A percentile compares a stretch with the other conserved stretches of the same genome.
These are phyloP conservation scores for Eleutherodactylus coqui DNA, from an alignment of 2,797 vertebrate genomes.

Conservation along the genomic window DNA sequence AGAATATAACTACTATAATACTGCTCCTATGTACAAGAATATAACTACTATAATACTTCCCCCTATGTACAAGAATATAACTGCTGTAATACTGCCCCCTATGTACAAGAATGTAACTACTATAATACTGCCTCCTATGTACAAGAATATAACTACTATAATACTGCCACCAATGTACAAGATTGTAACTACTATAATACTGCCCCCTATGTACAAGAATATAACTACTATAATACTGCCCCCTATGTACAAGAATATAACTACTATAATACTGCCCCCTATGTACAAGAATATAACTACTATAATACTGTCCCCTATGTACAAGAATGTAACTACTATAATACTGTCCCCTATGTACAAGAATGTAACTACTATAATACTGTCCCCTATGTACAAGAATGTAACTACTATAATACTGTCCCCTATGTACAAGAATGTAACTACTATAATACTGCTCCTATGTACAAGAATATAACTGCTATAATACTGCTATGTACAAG, in stretches of 20 bases:
- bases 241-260: slow-evolving; percentile 15
- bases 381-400: no score
- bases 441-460: no score
- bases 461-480: no score
- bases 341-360: background rate
- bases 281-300: slow-evolving; percentile 14
- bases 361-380: slow-evolving; percentile 4
- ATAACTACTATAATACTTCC: slow-evolving; percentile 3
- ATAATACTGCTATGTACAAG: no score
- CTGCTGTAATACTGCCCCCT: background rate
- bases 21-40: background rate
- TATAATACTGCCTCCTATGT: background rate
- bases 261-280: slow-evolving; percentile 12
- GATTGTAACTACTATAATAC: slow-evolving; percentile 4
- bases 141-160: slow-evolving; percentile 4
- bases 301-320: background rate
- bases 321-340: slow-evolving; percentile 3
- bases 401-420: no score
- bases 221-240: background rate
- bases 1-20: background rate
- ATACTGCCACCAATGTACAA: slow-evolving; percentile 5
- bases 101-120: slow-evolving; percentile 19
- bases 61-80: slow-evolving; percentile 7
- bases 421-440: no score
- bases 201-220: background rate